These are phyloP conservation scores for Drosophila yakuba DNA, from an alignment of 1,140 invertebrate genomes.

Conservation along the genomic window DNA sequence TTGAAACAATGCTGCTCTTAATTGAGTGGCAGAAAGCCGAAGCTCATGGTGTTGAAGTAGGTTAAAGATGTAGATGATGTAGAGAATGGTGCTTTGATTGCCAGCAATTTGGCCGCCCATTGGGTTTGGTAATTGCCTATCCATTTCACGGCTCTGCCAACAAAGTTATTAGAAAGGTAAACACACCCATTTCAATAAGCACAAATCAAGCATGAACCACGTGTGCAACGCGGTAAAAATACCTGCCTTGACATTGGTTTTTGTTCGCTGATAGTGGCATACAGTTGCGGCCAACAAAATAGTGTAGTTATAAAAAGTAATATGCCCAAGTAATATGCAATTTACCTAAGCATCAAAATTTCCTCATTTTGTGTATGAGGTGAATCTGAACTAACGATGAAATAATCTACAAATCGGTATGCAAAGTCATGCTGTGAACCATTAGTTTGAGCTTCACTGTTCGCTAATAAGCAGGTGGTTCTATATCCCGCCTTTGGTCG, in stretches of 20 bases:
- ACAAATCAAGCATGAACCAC: slow-evolving; percentile 40
- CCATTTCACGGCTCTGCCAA: slow-evolving; percentile 19
- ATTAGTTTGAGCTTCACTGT: slow-evolving; percentile 12
- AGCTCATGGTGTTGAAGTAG: slow-evolving; percentile 10
- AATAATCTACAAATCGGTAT: not conserved
- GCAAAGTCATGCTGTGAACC: not conserved
- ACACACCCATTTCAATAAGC: slow-evolving; percentile 30
- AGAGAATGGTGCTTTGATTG: slow-evolving; percentile 23
- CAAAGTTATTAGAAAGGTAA: slow-evolving; percentile 40
- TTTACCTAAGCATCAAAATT: too few relatives aligned
- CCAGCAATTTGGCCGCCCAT: slow-evolving; percentile 9
- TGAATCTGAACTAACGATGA: too few relatives aligned
- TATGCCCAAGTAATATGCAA: too few relatives aligned
- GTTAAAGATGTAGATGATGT: not conserved
- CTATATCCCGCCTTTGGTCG: not conserved
- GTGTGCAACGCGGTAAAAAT: slow-evolving; percentile 20
- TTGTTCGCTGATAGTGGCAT: not conserved
- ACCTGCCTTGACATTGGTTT: slow-evolving; percentile 6
- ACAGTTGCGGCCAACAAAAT: not conserved
- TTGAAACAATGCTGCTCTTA: slow-evolving; percentile 53
- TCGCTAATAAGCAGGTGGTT: slow-evolving; percentile 36
- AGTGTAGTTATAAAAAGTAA: too few relatives aligned
- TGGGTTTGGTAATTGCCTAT: slow-evolving; percentile 48
- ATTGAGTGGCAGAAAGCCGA: slow-evolving; percentile 49
- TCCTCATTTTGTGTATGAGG: too few relatives aligned